Evolutionary conservation across 2,113 vertebrate genomes (phyloP).

Genomic region (Neodontobutis hainanensis): DNA sequence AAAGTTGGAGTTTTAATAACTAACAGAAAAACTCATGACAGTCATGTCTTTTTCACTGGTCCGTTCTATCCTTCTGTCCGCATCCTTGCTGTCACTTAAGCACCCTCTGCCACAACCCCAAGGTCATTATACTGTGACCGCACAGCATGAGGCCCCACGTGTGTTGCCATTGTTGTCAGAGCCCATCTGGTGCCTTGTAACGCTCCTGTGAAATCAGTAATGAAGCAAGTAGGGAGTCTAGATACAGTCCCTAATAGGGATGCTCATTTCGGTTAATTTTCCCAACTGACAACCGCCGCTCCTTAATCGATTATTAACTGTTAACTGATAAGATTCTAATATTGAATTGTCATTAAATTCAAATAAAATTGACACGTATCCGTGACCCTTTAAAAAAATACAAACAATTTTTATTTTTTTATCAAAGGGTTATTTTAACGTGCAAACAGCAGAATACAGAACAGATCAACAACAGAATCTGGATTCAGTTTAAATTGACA

Average conservation of each 20-base stretch:
- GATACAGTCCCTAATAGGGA: conserved; percentile 36
- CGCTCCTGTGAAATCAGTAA: conserved; percentile 64
- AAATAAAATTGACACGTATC: too few relatives aligned
- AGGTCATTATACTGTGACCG: conserved; percentile 70
- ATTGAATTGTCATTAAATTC: too few relatives aligned
- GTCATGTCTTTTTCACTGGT: conserved; percentile 20
- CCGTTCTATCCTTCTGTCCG: conserved; percentile 30
- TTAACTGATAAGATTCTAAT: too few relatives aligned
- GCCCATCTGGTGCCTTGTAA: conserved; percentile 77
- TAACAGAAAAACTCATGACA: conserved; percentile 20
- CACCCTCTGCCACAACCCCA: conserved; percentile 54
- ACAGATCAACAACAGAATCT: too few relatives aligned
- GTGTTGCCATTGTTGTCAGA: conserved; percentile 71
- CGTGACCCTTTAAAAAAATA: too few relatives aligned
- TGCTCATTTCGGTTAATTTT: too few relatives aligned
- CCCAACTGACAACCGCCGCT: too few relatives aligned
- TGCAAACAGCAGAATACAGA: too few relatives aligned
- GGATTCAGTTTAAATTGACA: too few relatives aligned
- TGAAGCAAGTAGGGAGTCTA: conserved; percentile 62
- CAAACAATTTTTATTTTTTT: too few relatives aligned
- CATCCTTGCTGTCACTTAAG: conserved; percentile 44
- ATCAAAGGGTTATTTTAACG: too few relatives aligned
- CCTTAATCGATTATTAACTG: too few relatives aligned
- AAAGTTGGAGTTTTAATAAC: conserved; percentile 11
- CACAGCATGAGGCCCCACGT: conserved; percentile 62